Percentiles rank a stretch among this genome's conserved stretches.
phyloP scores from a whole-genome alignment of 64 coral and sea anemone species.

The Montipora efflorescens region DNA sequence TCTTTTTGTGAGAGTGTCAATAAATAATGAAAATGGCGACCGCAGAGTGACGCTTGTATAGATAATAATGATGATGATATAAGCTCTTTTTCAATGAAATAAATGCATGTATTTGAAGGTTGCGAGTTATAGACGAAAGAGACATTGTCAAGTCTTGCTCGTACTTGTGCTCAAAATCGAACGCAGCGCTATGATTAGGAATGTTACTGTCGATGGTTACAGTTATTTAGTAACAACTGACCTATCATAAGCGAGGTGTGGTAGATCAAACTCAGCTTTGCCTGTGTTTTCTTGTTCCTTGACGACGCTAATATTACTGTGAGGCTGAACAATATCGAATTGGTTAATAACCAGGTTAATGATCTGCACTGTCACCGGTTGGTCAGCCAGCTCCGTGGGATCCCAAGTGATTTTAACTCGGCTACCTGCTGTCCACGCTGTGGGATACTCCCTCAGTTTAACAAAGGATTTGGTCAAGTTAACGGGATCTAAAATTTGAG shows the following conservation, averaged over 20 bases:
- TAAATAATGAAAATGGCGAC: no score
- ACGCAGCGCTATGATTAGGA: background rate
- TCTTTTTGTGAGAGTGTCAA: no score
- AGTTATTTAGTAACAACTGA: background rate
- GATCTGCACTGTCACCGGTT: background rate
- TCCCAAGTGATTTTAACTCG: conserved; percentile 4
- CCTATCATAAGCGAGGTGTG: background rate
- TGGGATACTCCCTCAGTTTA: background rate
- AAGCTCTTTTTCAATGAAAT: no score
- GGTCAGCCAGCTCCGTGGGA: background rate
- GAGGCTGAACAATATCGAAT: background rate
- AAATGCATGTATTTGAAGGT: no score
- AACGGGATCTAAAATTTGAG: background rate
- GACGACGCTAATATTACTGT: background rate
- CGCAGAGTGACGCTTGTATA: no score
- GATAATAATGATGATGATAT: no score
- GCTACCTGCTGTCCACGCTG: background rate
- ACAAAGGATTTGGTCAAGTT: background rate
- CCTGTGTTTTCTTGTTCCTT: conserved; percentile 6
- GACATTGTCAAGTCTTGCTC: no score
- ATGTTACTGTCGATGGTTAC: background rate
- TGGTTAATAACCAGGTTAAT: background rate
- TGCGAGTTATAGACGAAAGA: no score
- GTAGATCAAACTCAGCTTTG: conserved; percentile 28
- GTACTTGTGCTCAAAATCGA: no score